These are phyloP conservation scores for Latrodectus elegans DNA, from an alignment of 2,888 invertebrate genomes.

Conservation along the genomic window DNA sequence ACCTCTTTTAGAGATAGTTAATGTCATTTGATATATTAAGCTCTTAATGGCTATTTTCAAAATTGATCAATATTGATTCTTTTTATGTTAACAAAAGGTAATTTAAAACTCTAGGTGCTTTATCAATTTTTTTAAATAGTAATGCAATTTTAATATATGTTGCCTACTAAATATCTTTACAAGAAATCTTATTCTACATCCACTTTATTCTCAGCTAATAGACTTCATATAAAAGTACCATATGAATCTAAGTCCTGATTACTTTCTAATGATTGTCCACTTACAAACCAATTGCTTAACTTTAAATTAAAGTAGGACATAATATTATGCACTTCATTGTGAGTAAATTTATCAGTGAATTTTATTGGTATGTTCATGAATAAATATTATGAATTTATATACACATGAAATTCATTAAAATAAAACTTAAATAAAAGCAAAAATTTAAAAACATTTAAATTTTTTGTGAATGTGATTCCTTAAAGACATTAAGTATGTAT, in stretches of 20 bases:
- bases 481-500: no score
- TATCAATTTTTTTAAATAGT: no score
- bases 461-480: no score
- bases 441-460: no score
- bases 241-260: slow-evolving; percentile 15
- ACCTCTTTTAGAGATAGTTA: no score
- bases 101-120: slow-evolving; percentile 1
- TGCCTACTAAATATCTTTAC: neutral
- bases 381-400: neutral
- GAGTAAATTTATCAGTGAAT: no score
- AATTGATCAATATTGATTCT: no score
- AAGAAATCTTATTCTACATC: neutral
- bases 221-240: neutral
- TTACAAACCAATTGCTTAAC: slow-evolving; percentile 30
- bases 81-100: neutral
- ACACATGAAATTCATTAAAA: neutral
- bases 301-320: neutral
- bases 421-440: no score
- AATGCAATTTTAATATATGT: no score
- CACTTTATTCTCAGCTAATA: neutral
- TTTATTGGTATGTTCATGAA: no score
- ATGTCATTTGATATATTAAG: no score
- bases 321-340: neutral
- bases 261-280: slow-evolving; percentile 58
- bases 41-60: no score